Percentiles rank a stretch among this genome's conserved stretches.
Evolutionary conservation across 2,113 vertebrate genomes (phyloP).

Genomic region (Tiliqua scincoides): DNA sequence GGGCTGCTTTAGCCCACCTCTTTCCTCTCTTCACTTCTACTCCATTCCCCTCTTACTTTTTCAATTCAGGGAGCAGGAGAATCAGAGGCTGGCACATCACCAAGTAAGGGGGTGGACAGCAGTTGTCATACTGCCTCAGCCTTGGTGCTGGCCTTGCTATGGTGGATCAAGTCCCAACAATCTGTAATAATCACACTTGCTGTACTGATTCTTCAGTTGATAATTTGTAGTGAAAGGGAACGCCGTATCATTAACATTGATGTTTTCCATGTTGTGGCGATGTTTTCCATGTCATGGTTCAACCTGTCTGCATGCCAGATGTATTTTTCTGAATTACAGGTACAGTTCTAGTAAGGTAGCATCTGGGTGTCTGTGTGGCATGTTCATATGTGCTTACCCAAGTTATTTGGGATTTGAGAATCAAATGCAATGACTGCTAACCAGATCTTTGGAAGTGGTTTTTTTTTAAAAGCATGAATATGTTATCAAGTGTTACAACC

Average conservation of each 20-base stretch:
- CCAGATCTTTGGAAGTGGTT: neutral
- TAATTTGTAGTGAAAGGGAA: slow-evolving; percentile 36
- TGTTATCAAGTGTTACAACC: slow-evolving; percentile 47
- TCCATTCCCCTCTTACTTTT: too few relatives aligned
- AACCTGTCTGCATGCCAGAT: too few relatives aligned
- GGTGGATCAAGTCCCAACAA: neutral
- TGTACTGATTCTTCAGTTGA: slow-evolving; percentile 56
- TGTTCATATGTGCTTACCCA: neutral
- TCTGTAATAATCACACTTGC: slow-evolving; percentile 49
- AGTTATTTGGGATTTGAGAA: neutral
- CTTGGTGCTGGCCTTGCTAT: neutral
- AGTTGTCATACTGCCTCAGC: too few relatives aligned
- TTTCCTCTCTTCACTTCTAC: too few relatives aligned
- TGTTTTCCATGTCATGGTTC: too few relatives aligned
- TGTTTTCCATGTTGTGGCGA: too few relatives aligned
- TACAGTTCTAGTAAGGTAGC: neutral
- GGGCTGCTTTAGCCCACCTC: too few relatives aligned
- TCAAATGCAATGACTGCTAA: neutral
- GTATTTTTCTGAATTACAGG: neutral
- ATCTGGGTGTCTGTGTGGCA: neutral
- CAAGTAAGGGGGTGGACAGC: too few relatives aligned
- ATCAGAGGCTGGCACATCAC: too few relatives aligned
- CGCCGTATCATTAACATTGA: slow-evolving; percentile 25
- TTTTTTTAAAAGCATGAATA: neutral
- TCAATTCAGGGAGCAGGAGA: too few relatives aligned